Evolutionary conservation across 2,888 invertebrate species (phyloP), one percentile per base, ranked within the genome.

Genomic region (Ellobium chinense): DNA sequence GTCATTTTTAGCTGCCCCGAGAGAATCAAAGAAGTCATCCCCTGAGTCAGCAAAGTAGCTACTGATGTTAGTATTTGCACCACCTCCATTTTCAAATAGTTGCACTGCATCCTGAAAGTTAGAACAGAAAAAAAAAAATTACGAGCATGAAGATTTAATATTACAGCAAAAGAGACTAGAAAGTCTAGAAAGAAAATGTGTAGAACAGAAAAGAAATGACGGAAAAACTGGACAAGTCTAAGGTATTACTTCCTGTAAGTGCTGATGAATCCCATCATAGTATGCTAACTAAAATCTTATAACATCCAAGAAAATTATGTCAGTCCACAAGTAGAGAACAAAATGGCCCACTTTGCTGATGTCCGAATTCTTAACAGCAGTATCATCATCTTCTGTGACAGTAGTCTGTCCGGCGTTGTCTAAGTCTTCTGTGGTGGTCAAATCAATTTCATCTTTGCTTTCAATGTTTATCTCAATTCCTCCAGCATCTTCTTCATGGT

Each of bases 31-130:
- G 81, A 89, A 85, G 79, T 86, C 83, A 46, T 82, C 84, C 27
- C 84, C 85, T 78, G 86, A 85, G 63, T 88, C 86, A 70, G 85
- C 83, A 85, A 90, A 90, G 73, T 90, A 90, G 82, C 89, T 90
- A 83, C 89, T 90, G 21, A 89, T 79, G 63, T 68, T 81, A 31
- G 81, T 21, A 7, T 70, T 70, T 5, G 12, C 34, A 0, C 54
- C 34, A 24, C 9, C 34, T 34, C 34, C 54, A 24, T 56, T 46
- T 34, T 18, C 56, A 12, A 24, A 18, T 1, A 27, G 18, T 46
- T 31, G 14, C 14, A 4, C 24, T 68, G 46, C 34, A 27, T 21
- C 68, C 68, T 68, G 68, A 46, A 12, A 3, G n/a, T n/a, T n/a
- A n/a, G n/a, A n/a, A n/a, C n/a, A n/a, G n/a, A n/a, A n/a, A n/a